Conservation (phyloP, 2,113 vertebrate genomes). For the Myotis brandtii region DNA sequence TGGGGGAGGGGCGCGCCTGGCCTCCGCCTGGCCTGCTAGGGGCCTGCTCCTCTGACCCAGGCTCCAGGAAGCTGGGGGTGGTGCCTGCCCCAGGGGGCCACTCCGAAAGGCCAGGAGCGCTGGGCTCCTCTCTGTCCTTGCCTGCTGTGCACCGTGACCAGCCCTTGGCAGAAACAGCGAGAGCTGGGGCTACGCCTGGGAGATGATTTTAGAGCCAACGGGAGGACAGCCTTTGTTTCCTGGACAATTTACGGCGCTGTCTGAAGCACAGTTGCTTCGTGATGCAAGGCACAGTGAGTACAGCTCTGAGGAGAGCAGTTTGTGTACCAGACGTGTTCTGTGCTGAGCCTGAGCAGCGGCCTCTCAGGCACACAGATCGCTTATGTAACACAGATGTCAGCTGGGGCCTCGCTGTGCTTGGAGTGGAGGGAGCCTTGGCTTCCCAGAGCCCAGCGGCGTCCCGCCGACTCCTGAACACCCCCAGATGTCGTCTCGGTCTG, state of each 20-base stretch:
- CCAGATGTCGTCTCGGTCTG: neutral
- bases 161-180: neutral
- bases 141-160: neutral
- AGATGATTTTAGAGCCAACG: neutral
- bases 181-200: neutral
- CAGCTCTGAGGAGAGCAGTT: slow-evolving; percentile 1
- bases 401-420: neutral
- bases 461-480: neutral
- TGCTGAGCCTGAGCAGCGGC: neutral
- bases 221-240: neutral
- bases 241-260: neutral
- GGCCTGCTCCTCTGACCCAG: neutral
- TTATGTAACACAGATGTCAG: neutral
- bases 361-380: neutral
- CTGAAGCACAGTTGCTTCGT: neutral
- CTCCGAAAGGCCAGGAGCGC: neutral
- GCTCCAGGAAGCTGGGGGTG: neutral
- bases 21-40: neutral
- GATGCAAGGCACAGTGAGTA: neutral
- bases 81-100: neutral
- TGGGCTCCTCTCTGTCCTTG: neutral
- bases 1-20: neutral
- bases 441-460: neutral
- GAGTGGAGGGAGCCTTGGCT: neutral
- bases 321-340: neutral